These are phyloP conservation scores for Haliaeetus leucogaster DNA, from an alignment of 2,113 vertebrate genomes.

Conservation along the genomic window DNA sequence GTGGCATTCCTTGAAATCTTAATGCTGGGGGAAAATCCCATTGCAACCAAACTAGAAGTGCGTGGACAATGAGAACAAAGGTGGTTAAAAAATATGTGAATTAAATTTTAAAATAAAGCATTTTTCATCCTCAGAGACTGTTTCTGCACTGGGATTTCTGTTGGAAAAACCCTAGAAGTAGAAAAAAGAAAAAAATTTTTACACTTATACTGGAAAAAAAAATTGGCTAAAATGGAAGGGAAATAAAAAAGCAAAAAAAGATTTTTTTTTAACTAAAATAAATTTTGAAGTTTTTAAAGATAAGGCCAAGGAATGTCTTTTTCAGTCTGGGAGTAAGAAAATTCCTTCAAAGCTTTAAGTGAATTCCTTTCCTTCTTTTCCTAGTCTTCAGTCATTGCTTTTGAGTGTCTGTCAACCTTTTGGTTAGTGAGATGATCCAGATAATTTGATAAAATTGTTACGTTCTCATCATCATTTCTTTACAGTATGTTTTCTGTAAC, in stretches of 20 bases:
- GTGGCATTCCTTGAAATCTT: not conserved
- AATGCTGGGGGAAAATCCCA: not conserved
- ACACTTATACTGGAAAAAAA: not conserved
- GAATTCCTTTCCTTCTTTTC: not conserved
- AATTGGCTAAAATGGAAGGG: not conserved
- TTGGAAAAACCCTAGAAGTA: not conserved
- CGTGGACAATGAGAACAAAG: not conserved
- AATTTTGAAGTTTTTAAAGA: not conserved
- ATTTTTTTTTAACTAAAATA: not conserved
- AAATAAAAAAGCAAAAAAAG: not conserved
- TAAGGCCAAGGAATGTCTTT: not conserved
- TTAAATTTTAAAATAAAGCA: not conserved
- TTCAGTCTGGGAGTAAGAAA: not conserved
- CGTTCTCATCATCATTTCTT: not conserved
- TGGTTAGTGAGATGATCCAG: not conserved
- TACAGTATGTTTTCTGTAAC: not conserved
- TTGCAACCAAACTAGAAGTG: not conserved
- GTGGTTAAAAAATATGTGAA: not conserved
- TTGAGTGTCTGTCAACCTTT: not conserved
- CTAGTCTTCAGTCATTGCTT: not conserved
- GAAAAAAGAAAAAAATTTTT: not conserved
- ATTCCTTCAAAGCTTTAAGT: not conserved
- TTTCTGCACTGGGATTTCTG: not conserved
- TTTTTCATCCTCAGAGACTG: not conserved
- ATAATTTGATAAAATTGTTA: not conserved